Conservation (phyloP, 2,113 vertebrate species). For the rat (Rattus norvegicus) region GRCr8 NC_086020.1:192092001-192092500, state of each 20-base stretch:
- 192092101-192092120: not conserved
- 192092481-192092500: not conserved
- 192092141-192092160: not conserved
- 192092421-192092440: not conserved
- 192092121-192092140: not conserved
- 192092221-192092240: not conserved
- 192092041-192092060: not conserved
- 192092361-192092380: not conserved
- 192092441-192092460: not conserved
- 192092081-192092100: not conserved
- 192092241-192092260: not conserved
- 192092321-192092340: constrained; percentile 24
- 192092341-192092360: not conserved
- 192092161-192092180: not conserved
- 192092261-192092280: not conserved
- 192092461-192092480: not conserved
- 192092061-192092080: not conserved
- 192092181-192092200: not conserved
- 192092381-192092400: not conserved
- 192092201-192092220: not conserved
- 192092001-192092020: not conserved
- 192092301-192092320: constrained; percentile 5
- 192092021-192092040: not conserved
- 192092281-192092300: constrained; percentile 14
- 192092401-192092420: not conserved